Conservation (phyloP, 2,797 vertebrate genomes). For the Sebastes umbrosus region DNA sequence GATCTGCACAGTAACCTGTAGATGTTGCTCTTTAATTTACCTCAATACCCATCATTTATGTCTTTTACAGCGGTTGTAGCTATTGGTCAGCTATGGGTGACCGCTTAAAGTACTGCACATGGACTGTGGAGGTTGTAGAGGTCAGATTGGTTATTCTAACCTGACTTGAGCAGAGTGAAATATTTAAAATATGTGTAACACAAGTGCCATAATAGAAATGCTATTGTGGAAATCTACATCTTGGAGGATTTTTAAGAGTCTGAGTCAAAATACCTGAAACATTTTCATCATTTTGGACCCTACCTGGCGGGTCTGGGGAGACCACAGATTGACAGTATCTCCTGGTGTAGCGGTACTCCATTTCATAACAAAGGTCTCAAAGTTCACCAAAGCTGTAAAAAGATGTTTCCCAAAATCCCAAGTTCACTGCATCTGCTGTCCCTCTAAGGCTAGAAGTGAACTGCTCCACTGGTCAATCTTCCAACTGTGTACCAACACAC, state of each 20-base stretch:
- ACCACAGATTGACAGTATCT: conserved; percentile 29
- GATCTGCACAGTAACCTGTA: background rate
- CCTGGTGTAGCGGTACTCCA: conserved; percentile 58
- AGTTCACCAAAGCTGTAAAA: conserved; percentile 5
- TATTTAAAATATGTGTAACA: background rate
- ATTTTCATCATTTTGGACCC: conserved; percentile 2
- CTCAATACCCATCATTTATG: background rate
- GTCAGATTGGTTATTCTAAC: background rate
- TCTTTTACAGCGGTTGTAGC: background rate
- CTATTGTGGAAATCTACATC: background rate
- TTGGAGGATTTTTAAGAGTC: background rate
- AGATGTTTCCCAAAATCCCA: conserved; percentile 7
- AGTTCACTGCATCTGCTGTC: background rate
- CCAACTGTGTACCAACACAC: conserved; percentile 8
- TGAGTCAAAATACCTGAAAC: background rate
- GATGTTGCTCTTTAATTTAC: background rate
- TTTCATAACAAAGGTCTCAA: conserved; percentile 37
- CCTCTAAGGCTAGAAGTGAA: background rate
- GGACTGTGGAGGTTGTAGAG: background rate
- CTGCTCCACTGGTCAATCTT: conserved; percentile 10
- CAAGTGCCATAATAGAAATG: background rate
- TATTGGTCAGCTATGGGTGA: background rate
- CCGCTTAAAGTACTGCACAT: background rate
- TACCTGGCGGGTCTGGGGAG: conserved; percentile 56
- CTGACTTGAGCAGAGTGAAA: background rate